A percentile compares a stretch with the other conserved stretches of the same genome.
Evolutionary conservation across 2,888 invertebrate species (phyloP).

Genomic region (Platerodrilus igneus): DNA sequence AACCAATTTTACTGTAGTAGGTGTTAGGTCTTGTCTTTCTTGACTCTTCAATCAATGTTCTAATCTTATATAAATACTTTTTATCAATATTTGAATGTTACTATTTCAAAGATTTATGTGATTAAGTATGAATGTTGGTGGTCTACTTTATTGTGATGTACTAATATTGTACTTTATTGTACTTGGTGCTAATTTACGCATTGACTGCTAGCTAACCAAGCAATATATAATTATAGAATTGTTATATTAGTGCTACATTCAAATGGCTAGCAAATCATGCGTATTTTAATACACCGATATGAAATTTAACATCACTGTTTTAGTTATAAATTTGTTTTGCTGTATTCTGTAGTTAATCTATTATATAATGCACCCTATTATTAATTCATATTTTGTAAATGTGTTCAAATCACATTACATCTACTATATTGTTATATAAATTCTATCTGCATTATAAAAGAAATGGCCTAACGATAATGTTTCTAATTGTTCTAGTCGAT

Average conservation of each 20-base stretch:
- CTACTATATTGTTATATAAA: conserved; percentile 24
- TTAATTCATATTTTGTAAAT: no score
- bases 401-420: conserved; percentile 35
- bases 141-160: conserved; percentile 42
- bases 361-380: no score
- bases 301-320: no score
- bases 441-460: conserved; percentile 33
- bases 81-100: conserved; percentile 47
- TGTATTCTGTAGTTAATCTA: no score
- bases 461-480: conserved; percentile 40
- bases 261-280: conserved; percentile 10
- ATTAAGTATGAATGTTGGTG: conserved; percentile 44
- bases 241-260: conserved; percentile 12
- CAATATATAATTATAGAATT: conserved; percentile 14
- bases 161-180: conserved; percentile 39
- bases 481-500: conserved; percentile 43
- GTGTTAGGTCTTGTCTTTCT: conserved; percentile 16
- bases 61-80: conserved; percentile 30
- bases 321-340: no score
- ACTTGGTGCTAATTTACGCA: conserved; percentile 40
- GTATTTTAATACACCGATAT: no score
- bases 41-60: conserved; percentile 19
- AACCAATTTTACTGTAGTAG: conserved; percentile 14
- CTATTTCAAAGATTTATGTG: conserved; percentile 48
- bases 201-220: conserved; percentile 16